phyloP scores from a whole-genome alignment of 2,888 invertebrate genomes.

The Prosapia bicincta region DNA sequence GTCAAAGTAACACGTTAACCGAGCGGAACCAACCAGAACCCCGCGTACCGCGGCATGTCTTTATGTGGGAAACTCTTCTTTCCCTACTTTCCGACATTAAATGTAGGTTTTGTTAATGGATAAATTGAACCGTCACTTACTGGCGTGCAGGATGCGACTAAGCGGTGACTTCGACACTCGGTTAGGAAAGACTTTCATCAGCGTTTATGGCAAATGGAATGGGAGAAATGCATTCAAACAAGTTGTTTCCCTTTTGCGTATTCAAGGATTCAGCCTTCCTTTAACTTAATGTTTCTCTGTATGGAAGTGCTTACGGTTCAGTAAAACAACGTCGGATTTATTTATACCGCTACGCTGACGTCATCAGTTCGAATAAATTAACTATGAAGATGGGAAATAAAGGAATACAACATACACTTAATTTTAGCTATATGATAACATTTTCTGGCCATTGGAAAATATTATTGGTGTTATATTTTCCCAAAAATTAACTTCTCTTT shows the following conservation, averaged over 20 bases:
- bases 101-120: not conserved
- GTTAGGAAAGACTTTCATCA: not conserved
- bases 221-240: not conserved
- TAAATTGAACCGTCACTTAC: not conserved
- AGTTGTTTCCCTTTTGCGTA: not conserved
- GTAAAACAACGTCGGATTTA: no score
- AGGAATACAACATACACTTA: no score
- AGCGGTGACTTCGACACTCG: not conserved
- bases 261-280: not conserved
- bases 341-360: no score
- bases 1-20: not conserved
- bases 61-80: not conserved
- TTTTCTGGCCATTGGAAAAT: no score
- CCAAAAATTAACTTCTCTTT: no score
- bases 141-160: not conserved
- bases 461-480: no score
- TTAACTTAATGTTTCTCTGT: no score
- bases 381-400: no score
- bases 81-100: not conserved
- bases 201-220: not conserved
- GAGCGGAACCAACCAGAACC: not conserved
- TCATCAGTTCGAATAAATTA: no score
- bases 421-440: no score
- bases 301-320: no score
- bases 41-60: not conserved